Conservation (phyloP, 1,140 invertebrate genomes). For the Psilanteris sp. region DNA sequence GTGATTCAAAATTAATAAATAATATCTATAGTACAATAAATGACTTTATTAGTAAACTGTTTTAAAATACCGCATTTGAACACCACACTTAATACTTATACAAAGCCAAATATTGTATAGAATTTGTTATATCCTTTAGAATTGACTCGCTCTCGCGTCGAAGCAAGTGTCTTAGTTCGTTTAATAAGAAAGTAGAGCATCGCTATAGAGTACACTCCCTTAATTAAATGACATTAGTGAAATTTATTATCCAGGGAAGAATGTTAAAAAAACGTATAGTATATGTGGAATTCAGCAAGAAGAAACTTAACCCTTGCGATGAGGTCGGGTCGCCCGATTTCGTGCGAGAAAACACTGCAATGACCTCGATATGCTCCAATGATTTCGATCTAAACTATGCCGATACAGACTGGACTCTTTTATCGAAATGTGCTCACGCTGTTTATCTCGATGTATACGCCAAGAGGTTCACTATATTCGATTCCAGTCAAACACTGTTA, state of each 20-base stretch:
- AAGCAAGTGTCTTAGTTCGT: too few relatives aligned
- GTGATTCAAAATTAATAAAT: too few relatives aligned
- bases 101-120: too few relatives aligned
- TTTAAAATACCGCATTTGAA: too few relatives aligned
- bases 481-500: not conserved
- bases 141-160: too few relatives aligned
- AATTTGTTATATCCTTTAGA: too few relatives aligned
- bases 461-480: not conserved
- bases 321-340: conserved; percentile 49
- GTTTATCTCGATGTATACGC: conserved; percentile 17
- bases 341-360: conserved; percentile 59
- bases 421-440: conserved; percentile 28
- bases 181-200: conserved; percentile 21
- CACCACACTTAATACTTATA: too few relatives aligned
- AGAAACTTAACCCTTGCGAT: conserved; percentile 54
- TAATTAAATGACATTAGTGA: conserved; percentile 25
- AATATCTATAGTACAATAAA: too few relatives aligned
- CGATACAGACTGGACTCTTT: conserved; percentile 30
- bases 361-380: conserved; percentile 37
- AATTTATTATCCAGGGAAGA: conserved; percentile 2
- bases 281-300: conserved; percentile 36
- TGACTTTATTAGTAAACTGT: too few relatives aligned
- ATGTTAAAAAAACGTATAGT: conserved; percentile 4
- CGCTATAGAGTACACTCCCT: conserved; percentile 6
- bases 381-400: conserved; percentile 55